phyloP scores from a whole-genome alignment of 2,888 invertebrate species.

The Imbricaverruca yamaguchii region DNA sequence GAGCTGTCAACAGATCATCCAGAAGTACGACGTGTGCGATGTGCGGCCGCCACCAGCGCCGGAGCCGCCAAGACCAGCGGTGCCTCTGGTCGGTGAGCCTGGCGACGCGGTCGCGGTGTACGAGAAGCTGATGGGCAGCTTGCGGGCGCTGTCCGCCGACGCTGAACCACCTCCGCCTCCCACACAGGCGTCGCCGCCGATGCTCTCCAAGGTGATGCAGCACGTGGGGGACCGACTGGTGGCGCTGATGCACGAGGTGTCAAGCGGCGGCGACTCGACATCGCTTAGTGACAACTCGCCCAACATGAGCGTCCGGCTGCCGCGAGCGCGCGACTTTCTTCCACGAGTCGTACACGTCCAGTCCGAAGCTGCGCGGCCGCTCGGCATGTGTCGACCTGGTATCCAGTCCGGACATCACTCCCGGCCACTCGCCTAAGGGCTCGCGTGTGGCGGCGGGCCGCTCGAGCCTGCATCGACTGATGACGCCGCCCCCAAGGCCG shows the following conservation, averaged over 20 bases:
- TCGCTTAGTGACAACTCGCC: slow-evolving; percentile 11
- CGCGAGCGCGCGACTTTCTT: slow-evolving; percentile 10
- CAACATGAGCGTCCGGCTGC: not conserved
- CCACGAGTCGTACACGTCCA: slow-evolving; percentile 13
- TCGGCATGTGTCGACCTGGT: not conserved
- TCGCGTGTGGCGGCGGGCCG: not conserved
- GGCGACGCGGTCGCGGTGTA: slow-evolving; percentile 64
- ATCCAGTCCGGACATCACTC: not conserved
- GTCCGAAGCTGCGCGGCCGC: not conserved
- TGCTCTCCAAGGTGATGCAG: slow-evolving; percentile 69
- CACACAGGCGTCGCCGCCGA: slow-evolving; percentile 46
- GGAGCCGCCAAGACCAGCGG: not conserved
- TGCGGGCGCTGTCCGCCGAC: slow-evolving; percentile 45
- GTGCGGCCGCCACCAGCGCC: not conserved
- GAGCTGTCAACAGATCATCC: slow-evolving; percentile 75
- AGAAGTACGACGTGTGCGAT: not conserved
- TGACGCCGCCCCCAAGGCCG: not conserved
- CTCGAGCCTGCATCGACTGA: not conserved
- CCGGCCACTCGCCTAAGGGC: not conserved
- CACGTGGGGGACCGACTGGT: slow-evolving; percentile 80
- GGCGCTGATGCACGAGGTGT: slow-evolving; percentile 85
- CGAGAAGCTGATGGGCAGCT: slow-evolving; percentile 66
- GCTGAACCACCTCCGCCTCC: slow-evolving; percentile 66
- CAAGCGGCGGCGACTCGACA: slow-evolving; percentile 45
- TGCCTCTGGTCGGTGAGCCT: not conserved